Percentiles rank a stretch among this genome's conserved stretches.
These are phyloP conservation scores for Atherinosoma microstoma DNA, from an alignment of 2,797 vertebrate genomes.

Conservation along the genomic window DNA sequence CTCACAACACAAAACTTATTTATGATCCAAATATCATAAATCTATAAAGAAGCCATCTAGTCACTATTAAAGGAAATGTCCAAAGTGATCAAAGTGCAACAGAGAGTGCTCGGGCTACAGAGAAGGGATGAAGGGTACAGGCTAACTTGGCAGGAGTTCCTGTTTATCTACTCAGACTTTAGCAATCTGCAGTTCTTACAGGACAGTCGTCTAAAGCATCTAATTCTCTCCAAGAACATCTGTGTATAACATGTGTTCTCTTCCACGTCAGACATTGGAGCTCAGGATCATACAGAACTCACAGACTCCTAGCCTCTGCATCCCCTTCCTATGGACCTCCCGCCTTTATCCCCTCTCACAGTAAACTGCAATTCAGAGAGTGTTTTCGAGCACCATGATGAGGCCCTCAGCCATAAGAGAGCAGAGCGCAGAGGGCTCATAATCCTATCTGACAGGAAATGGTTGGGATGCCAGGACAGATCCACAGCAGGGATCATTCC, in stretches of 20 bases:
- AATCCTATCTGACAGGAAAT: conserved; percentile 97
- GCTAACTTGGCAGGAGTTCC: background rate
- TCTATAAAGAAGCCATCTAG: conserved; percentile 38
- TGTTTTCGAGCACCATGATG: conserved; percentile 90
- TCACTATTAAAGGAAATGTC: conserved; percentile 29
- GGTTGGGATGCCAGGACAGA: conserved; percentile 95
- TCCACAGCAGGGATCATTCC: conserved; percentile 91
- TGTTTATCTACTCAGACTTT: conserved; percentile 17
- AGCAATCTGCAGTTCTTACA: conserved; percentile 5
- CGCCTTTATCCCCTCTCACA: conserved; percentile 76
- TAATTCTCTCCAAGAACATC: conserved; percentile 42
- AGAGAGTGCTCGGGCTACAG: conserved; percentile 8
- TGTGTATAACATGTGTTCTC: conserved; percentile 34
- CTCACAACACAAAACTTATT: conserved; percentile 62
- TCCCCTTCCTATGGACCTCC: conserved; percentile 67
- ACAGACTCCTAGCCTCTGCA: conserved; percentile 34
- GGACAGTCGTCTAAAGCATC: conserved; percentile 20
- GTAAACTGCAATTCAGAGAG: conserved; percentile 90
- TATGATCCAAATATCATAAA: conserved; percentile 55
- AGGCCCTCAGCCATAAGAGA: conserved; percentile 89
- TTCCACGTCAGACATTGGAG: conserved; percentile 33
- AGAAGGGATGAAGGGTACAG: background rate
- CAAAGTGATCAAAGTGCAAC: conserved; percentile 17
- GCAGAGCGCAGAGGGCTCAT: conserved; percentile 88
- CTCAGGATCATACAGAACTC: conserved; percentile 42